Evolutionary conservation across 2,797 vertebrate species (phyloP), one percentile per base, ranked within the genome.

Genomic region (Cuniculus paca): DNA sequence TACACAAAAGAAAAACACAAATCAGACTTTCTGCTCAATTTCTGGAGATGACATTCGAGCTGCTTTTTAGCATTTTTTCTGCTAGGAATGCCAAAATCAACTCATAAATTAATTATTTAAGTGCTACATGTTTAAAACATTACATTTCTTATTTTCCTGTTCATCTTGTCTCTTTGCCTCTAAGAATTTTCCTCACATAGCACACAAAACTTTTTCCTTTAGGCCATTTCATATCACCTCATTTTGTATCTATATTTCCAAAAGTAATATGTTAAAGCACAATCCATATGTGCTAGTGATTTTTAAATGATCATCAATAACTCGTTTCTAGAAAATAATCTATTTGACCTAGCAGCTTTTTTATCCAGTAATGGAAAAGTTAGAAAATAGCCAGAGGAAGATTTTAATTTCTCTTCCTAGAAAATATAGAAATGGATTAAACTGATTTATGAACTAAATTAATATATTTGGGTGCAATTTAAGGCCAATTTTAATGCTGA

Each of bases 371-470:
- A 96, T 95, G 63, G 52, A 87, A 92, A 97, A 90, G 34, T 83
- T 79, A 86, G 36, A 92, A 96, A 96, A 96, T 95, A 91, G 83
- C 79, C 58, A 83, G 54, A 20, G 56, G 52, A 95, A 72, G 31
- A 87, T 83, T 96, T 92, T 97, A 95, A 97, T 97, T 96, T 95
- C 48, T 92, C 68, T 95, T 92, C 6, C 74, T 75, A 39, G 28
- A 95, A 96, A 94, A 89, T 80, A 75, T 13, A 87, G 34, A 74
- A 93, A 85, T 95, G 13, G 1, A 81, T 87, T 91, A 94, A 95
- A 88, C 52, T 93, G 60, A 97, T 96, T 97, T 96, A 97, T 95
- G 72, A 79, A 91, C 61, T 80, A 91, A 94, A 83, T 95, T 96
- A 92, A 88, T 97, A 60, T 81, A 95, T 93, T 95, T 84, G 45